Conservation (phyloP, 2,113 vertebrate genomes). For the Sprattus sprattus region DNA sequence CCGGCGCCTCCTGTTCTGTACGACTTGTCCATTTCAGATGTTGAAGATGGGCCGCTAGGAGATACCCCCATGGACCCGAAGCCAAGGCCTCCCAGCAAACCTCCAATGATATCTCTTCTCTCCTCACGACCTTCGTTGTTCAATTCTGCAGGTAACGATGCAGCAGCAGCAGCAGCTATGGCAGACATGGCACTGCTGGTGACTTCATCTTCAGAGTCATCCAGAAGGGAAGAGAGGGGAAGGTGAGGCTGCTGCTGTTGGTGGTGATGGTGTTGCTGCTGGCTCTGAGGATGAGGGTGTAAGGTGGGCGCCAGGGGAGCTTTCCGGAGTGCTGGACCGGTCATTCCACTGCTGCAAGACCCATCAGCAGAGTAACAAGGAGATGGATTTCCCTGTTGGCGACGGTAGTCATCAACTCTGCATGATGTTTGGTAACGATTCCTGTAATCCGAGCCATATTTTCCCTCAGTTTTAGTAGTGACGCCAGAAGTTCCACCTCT, state of each 20-base stretch:
- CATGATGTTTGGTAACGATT: conserved; percentile 68
- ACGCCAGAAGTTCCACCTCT: conserved; percentile 41
- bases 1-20: conserved; percentile 37
- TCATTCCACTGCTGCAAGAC: conserved; percentile 60
- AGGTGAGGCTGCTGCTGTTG: conserved; percentile 74
- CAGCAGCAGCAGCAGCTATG: conserved; percentile 74
- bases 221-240: conserved; percentile 73
- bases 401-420: conserved; percentile 66
- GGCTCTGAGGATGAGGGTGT: conserved; percentile 74
- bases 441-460: conserved; percentile 69
- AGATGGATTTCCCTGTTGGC: conserved; percentile 55
- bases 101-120: conserved; percentile 74
- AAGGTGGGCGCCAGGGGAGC: conserved; percentile 76
- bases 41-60: conserved; percentile 60
- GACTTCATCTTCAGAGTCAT: conserved; percentile 78
- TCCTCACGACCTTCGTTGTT: conserved; percentile 68
- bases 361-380: conserved; percentile 64
- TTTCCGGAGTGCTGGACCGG: conserved; percentile 69
- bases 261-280: conserved; percentile 63
- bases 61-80: conserved; percentile 60
- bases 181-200: conserved; percentile 79
- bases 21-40: conserved; percentile 45
- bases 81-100: conserved; percentile 72
- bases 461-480: conserved; percentile 48
- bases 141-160: conserved; percentile 66